phyloP scores from a whole-genome alignment of 2,888 invertebrate species.

The Dione juno region DNA sequence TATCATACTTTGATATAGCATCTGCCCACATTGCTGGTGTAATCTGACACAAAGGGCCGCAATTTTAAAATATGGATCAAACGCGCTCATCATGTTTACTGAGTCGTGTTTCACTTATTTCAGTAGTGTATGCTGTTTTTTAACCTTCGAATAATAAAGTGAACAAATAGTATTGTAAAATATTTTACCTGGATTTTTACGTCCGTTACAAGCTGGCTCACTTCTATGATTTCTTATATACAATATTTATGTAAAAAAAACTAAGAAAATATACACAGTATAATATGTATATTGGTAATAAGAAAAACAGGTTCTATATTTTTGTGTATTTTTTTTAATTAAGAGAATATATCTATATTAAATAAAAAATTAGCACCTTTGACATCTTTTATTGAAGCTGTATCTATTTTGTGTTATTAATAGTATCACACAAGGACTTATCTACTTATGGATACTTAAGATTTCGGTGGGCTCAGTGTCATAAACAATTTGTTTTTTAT shows the following conservation, averaged over 20 bases:
- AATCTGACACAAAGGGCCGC: conserved; percentile 37
- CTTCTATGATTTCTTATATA: background rate
- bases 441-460: too few relatives aligned
- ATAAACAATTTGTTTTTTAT: too few relatives aligned
- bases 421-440: too few relatives aligned
- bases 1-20: conserved; percentile 28
- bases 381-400: too few relatives aligned
- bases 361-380: too few relatives aligned
- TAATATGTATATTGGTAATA: background rate
- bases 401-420: too few relatives aligned
- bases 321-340: too few relatives aligned
- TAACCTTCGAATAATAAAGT: conserved; percentile 24
- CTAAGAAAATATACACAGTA: background rate
- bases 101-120: conserved; percentile 26
- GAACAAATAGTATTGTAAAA: conserved; percentile 22
- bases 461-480: too few relatives aligned
- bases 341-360: too few relatives aligned
- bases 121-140: conserved; percentile 7
- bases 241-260: conserved; percentile 12
- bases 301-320: background rate
- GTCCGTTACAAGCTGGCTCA: conserved; percentile 2
- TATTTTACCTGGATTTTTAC: conserved; percentile 21
- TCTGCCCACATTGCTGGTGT: conserved; percentile 32
- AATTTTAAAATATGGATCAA: conserved; percentile 29
- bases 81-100: conserved; percentile 22